These are phyloP conservation scores for Puma concolor DNA, from an alignment of 2,113 vertebrate genomes.

Conservation along the genomic window DNA sequence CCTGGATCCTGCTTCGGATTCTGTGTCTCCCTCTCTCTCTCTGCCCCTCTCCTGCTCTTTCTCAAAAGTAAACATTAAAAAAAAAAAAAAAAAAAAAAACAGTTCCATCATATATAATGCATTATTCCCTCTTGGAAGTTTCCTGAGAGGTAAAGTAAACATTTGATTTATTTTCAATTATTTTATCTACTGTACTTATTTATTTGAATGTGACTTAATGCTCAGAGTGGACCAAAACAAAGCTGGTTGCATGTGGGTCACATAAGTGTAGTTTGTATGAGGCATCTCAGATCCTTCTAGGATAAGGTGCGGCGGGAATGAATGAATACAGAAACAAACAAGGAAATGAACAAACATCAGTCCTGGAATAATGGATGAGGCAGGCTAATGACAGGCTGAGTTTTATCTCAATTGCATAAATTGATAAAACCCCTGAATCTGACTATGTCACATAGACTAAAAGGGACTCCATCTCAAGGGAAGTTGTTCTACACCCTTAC, in stretches of 20 bases:
- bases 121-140: not conserved
- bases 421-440: not conserved
- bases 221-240: not conserved
- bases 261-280: not conserved
- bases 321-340: not conserved
- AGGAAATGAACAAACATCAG: slow-evolving; percentile 12
- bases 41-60: too few species aligned
- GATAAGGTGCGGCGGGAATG: not conserved
- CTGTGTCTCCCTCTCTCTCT: too few species aligned
- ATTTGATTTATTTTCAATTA: not conserved
- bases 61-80: not conserved
- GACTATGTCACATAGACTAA: not conserved
- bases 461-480: not conserved
- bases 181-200: not conserved
- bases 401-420: not conserved
- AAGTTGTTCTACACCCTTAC: not conserved
- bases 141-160: not conserved
- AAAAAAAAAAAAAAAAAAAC: not conserved
- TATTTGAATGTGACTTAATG: not conserved
- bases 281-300: not conserved
- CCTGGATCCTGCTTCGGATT: too few species aligned
- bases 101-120: not conserved
- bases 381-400: not conserved
- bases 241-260: not conserved
- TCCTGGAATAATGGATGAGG: not conserved